Evolutionary conservation across 1,140 invertebrate genomes (phyloP), one percentile per base, ranked within the genome.

Genomic region (Diorhabda elongata): DNA sequence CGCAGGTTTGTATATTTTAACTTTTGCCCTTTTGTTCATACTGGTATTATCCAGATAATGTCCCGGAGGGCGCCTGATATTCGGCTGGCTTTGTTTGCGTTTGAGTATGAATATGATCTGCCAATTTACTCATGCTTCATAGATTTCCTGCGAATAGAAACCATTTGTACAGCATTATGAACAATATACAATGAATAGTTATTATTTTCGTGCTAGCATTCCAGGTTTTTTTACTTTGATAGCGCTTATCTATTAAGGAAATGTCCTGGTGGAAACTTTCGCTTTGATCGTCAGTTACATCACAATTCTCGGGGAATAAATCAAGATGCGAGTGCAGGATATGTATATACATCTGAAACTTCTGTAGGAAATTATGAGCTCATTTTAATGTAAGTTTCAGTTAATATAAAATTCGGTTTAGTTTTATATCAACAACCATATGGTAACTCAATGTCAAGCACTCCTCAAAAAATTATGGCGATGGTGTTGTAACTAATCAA

Each of bases 381-480:
- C 52, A 56, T 56, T 7, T 56, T 56, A 56, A 6, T n/a, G 52
- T 7, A 6, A 56, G n/a, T 56, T 7, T 56, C 26, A 58, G 9
- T 9, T 26, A 58, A 26, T 26, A 1, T 26, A 26, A 26, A 26
- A 26, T 26, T 26, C 26, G 26, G 26, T 26, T 26, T 52, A 52
- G 59, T 61, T 47, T 11, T n/a, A 41, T 42, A 57, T 58, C 64
- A 26, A 59, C 56, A 67, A 67, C 66, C 70, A 71, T 68, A 71
- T 71, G 70, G 66, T 68, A 64, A 66, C 63, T 62, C 70, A 71
- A 71, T 71, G 70, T 68, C 66, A 68, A 68, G 66, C 70, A 68
- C 70, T 71, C 70, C 70, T 68, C 44, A 11, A 52, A n/a, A 52
- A n/a, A 52, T 52, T n/a, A 8, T n/a, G 6, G 47, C 42, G 7